Conservation (phyloP, 2,113 vertebrate genomes). For the Oxyruncus cristatus region DNA sequence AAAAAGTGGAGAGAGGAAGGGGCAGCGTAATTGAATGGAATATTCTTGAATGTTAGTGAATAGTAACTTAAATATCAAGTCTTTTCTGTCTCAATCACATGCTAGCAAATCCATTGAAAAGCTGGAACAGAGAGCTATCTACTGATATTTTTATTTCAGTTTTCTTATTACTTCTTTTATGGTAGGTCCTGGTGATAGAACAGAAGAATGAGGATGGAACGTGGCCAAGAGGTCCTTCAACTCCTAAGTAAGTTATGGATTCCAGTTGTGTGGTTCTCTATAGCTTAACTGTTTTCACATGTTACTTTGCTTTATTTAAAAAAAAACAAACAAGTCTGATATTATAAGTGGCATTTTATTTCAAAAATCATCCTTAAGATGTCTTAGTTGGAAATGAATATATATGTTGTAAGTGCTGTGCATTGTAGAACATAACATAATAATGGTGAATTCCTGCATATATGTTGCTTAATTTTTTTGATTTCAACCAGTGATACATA, state of each 20-base stretch:
- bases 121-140: not conserved
- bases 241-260: slow-evolving; percentile 88
- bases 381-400: not conserved
- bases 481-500: not conserved
- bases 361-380: not conserved
- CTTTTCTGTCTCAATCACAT: not conserved
- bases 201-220: slow-evolving; percentile 96
- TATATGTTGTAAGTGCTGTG: not conserved
- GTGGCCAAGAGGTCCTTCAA: slow-evolving; percentile 92
- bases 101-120: not conserved
- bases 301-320: not conserved
- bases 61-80: not conserved
- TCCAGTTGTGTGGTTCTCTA: not conserved
- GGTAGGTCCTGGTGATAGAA: slow-evolving; percentile 96
- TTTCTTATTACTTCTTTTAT: slow-evolving; percentile 7
- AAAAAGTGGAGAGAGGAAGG: not conserved
- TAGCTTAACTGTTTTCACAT: not conserved
- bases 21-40: not conserved
- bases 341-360: not conserved
- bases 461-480: not conserved
- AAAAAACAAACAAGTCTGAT: not conserved
- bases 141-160: not conserved
- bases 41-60: not conserved
- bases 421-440: not conserved
- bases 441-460: not conserved